Evolutionary conservation across 2,888 invertebrate genomes (phyloP), one percentile per base, ranked within the genome.

Genomic region (Dinocampus coccinellae): DNA sequence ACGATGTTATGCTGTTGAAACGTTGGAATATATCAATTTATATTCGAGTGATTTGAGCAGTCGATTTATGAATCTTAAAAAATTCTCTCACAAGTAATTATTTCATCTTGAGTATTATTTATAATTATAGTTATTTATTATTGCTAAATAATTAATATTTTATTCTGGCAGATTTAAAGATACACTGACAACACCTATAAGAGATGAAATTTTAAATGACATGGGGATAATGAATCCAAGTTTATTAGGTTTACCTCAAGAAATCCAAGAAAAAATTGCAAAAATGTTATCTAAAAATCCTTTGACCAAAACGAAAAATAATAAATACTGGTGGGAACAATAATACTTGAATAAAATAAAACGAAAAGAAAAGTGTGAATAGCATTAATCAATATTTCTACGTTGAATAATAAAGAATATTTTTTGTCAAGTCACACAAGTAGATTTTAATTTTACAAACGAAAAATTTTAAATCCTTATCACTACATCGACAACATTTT

Each of bases 101-200:
- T 39, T 62, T 7, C 13, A 16, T 9, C 13, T 39, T 24, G 10
- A 24, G 6, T 39, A 11, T 11, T 52, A 52, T 62, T 13, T 24
- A 13, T 47, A 53, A 52, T 61, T 33, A 24, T 16, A 22, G 3
- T 20, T 4, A 39, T 53, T 53, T 2, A 57, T 22, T 39, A 36
- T 24, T 55, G n/a, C 29, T 33, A n/a, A 53, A 29, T 64, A 1
- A n/a, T 72, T n/a, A 33, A 10, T 76, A 88, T 90, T 77, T 84
- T 91, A 26, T 88, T 89, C 9, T 79, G 52, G n/a, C 47, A 88
- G 87, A 68, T 88, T 92, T 72, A 92, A 92, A 78, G 89, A 92
- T 75, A 85, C 88, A 68, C 77, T 92, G 26, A 80, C 90, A 42
- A 87, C 89, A 36, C 90, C 92, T 33, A 88, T 91, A 52, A 90